Conservation (phyloP, 2,113 vertebrate genomes). For the Bettongia penicillata region DNA sequence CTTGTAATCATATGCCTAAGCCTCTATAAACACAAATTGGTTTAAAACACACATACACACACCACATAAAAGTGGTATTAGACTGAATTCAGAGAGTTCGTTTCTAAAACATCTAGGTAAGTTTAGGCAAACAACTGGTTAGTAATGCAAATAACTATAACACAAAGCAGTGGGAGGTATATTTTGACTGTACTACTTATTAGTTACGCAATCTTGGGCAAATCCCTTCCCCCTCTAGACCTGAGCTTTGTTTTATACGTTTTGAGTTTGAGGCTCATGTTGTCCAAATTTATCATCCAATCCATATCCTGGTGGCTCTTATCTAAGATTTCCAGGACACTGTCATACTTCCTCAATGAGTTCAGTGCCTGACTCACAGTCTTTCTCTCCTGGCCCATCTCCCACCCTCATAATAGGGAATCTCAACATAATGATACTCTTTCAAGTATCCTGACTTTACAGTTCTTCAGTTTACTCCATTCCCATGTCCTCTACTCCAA, state of each 20-base stretch:
- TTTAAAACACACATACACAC: background rate
- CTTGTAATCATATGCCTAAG: background rate
- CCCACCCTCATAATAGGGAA: background rate
- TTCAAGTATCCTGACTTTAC: background rate
- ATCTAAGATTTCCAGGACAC: background rate
- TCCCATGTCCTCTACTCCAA: background rate
- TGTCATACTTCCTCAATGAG: background rate
- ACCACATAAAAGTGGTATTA: background rate
- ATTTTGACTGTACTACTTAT: background rate
- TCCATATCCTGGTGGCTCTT: background rate
- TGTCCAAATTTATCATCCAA: background rate
- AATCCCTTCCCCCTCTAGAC: background rate
- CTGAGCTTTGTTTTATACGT: background rate
- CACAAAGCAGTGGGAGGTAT: background rate
- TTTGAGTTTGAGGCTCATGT: background rate
- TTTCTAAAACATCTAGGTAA: background rate
- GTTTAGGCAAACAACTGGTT: background rate
- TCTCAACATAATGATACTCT: background rate
- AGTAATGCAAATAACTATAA: background rate
- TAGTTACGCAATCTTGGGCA: constrained; percentile 5
- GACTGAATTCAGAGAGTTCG: background rate
- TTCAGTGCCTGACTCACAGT: background rate
- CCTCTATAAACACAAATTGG: background rate
- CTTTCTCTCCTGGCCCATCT: background rate
- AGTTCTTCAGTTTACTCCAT: background rate